phyloP scores from a whole-genome alignment of 2,113 vertebrate genomes.

The Gymnorhina tibicen region DNA sequence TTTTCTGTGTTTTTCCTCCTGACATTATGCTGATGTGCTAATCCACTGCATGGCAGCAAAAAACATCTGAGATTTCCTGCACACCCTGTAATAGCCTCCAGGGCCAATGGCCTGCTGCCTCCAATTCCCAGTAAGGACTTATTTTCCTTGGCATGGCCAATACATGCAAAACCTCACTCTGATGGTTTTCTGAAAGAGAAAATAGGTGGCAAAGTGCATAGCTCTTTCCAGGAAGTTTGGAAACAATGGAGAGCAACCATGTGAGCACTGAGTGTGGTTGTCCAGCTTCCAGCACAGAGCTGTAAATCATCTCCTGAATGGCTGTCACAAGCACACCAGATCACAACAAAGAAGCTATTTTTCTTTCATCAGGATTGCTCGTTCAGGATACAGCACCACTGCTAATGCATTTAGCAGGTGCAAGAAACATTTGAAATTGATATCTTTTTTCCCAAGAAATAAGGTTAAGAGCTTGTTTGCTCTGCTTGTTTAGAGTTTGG shows the following conservation, averaged over 20 bases:
- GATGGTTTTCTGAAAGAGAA: not conserved
- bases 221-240: slow-evolving; percentile 34
- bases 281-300: not conserved
- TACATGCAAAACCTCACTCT: not conserved
- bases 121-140: not conserved
- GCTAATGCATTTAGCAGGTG: not conserved
- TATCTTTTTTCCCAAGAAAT: not conserved
- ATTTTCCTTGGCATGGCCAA: not conserved
- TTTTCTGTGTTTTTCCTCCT: not conserved
- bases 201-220: not conserved
- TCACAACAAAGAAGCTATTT: slow-evolving; percentile 21
- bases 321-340: not conserved
- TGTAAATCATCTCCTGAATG: slow-evolving; percentile 17
- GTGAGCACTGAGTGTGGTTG: not conserved
- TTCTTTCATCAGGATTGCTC: not conserved
- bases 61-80: not conserved
- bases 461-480: not conserved
- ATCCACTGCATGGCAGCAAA: not conserved
- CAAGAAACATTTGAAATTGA: not conserved
- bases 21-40: not conserved
- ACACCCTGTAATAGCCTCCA: not conserved
- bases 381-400: not conserved
- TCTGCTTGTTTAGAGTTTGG: not conserved
- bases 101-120: not conserved
- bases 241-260: not conserved